Conservation (phyloP, 2,888 invertebrate genomes). For the Onchidella celtica region DNA sequence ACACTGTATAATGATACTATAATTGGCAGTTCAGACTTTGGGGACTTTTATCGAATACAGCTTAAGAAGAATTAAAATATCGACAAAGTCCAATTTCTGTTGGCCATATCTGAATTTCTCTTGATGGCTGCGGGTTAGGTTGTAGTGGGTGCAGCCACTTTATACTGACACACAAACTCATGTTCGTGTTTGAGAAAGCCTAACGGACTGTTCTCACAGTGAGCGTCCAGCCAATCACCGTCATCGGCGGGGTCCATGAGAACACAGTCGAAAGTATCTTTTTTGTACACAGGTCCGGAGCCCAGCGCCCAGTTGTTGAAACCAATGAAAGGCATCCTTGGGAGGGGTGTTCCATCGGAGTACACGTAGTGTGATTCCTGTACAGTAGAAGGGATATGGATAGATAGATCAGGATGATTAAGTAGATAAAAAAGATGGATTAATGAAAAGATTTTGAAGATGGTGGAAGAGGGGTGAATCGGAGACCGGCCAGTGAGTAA, state of each 20-base stretch:
- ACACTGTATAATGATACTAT: no score
- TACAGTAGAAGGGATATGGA: not conserved
- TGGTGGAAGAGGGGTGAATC: not conserved
- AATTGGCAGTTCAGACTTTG: no score
- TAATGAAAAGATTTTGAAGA: not conserved
- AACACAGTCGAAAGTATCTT: not conserved
- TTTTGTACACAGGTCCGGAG: not conserved
- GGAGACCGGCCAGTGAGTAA: not conserved
- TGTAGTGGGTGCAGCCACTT: not conserved
- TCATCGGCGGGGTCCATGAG: not conserved
- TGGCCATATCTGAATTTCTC: no score
- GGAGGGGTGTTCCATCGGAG: not conserved
- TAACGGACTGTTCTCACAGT: not conserved
- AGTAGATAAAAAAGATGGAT: not conserved
- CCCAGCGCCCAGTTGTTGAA: not conserved
- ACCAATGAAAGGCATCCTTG: not conserved
- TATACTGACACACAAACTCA: not conserved
- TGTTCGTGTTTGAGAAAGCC: not conserved
- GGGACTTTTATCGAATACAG: no score
- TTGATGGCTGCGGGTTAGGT: no score
- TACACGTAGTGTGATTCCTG: not conserved
- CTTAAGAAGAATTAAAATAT: no score
- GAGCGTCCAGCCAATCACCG: not conserved
- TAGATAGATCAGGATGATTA: not conserved
- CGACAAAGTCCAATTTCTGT: no score